Conservation (phyloP, 2,797 vertebrate genomes). For the Pangasius krempfi region DNA sequence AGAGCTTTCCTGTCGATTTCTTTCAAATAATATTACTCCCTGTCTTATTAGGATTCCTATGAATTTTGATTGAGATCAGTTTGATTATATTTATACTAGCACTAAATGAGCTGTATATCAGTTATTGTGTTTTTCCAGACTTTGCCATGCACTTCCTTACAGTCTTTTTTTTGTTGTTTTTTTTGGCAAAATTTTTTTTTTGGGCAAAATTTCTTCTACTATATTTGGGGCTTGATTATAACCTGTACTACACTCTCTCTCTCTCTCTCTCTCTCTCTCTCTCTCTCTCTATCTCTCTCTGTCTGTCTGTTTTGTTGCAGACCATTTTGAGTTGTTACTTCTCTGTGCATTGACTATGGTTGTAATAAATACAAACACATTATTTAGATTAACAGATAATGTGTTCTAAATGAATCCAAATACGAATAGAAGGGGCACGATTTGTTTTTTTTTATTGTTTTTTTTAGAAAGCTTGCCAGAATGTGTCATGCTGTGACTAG, state of each 20-base stretch:
- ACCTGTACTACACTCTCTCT: not conserved
- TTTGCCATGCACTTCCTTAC: not conserved
- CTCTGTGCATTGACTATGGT: not conserved
- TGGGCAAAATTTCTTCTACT: not conserved
- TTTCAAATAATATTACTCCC: not conserved
- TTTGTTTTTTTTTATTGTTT: not conserved
- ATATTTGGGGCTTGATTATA: conserved; percentile 27
- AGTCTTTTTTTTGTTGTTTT: not conserved
- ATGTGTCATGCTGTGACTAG: not conserved
- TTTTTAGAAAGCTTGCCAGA: not conserved
- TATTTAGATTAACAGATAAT: not conserved
- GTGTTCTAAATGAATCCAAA: not conserved
- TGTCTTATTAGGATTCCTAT: not conserved
- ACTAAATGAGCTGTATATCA: not conserved
- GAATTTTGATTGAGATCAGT: not conserved
- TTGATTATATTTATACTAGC: not conserved
- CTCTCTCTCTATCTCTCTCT: not conserved
- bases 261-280: conserved; percentile 7
- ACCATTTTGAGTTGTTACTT: not conserved
- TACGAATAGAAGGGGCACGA: not conserved
- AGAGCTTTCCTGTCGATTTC: not conserved
- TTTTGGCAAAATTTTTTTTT: too few species aligned
- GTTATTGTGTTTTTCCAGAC: not conserved
- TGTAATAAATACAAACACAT: not conserved
- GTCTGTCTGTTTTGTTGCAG: not conserved